Percentiles rank a stretch among this genome's conserved stretches.
Conservation (phyloP, 2,888 invertebrate genomes). For the Tromatobia lineatoria region DNA sequence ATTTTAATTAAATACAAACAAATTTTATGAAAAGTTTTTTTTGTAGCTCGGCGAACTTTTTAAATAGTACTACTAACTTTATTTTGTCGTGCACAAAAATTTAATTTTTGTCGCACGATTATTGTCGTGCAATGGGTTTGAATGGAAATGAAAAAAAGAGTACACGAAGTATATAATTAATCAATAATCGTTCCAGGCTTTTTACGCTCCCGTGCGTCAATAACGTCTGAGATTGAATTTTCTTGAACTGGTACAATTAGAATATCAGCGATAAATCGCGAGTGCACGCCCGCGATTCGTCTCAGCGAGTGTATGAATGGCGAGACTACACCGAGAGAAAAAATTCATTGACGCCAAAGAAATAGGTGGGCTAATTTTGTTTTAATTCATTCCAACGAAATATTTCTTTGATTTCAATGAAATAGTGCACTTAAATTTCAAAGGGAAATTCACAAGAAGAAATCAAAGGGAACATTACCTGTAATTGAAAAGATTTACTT, state of each 20-base stretch:
- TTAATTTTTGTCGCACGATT: too few relatives aligned
- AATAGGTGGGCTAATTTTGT: too few relatives aligned
- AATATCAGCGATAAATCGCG: slow-evolving; percentile 54
- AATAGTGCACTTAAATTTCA: too few relatives aligned
- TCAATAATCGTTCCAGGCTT: neutral
- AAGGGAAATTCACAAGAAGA: too few relatives aligned
- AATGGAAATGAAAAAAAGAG: neutral
- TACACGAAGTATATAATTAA: neutral
- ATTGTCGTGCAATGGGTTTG: too few relatives aligned
- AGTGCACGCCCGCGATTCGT: slow-evolving; percentile 48
- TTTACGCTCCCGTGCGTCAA: slow-evolving; percentile 23
- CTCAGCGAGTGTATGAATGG: slow-evolving; percentile 43
- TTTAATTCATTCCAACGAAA: too few relatives aligned
- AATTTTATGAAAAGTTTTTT: neutral
- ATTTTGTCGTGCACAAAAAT: neutral
- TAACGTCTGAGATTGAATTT: slow-evolving; percentile 41
- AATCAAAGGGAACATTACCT: too few relatives aligned
- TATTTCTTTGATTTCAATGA: too few relatives aligned
- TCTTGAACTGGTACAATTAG: slow-evolving; percentile 31
- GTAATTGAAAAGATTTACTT: too few relatives aligned
- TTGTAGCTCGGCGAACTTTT: neutral
- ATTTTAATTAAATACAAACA: neutral
- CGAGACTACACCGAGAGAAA: too few relatives aligned
- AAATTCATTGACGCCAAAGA: too few relatives aligned
- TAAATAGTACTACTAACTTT: neutral